Base-by-base conservation (phyloP, 2,888 invertebrate genomes). In the Congeria kusceri region DNA sequence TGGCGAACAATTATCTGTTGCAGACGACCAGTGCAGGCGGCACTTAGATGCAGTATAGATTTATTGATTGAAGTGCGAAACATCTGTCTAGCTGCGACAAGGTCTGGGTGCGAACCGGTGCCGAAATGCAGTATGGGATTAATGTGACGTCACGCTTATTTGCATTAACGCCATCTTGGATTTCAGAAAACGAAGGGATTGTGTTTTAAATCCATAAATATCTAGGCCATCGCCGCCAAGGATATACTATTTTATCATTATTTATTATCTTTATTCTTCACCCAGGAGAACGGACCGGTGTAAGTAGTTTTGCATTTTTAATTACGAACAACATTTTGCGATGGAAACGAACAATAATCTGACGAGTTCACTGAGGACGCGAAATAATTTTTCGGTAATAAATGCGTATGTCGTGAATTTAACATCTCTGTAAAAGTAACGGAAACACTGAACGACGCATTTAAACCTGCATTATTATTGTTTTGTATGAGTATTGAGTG, bases 251-350 rank as follows among this genome's bases (percentile, higher is more conserved):
- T 84, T 69, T 82, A 77, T 80, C 82, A 84, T 84, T 85, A 82
- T 87, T 84, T 84, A 86, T 89, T 84, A 78, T 87, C 87, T 85
- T 80, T 70, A 74, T 79, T 77, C 72, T 84, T 85, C 77, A 90
- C 91, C 92, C 92, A 91, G 65, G 76, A 79, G 92, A 90, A 91
- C 92, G 92, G 90, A 88, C 92, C 91, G 86, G 89, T 89, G 92
- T 92, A 89, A 92, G 92, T 92, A 84, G 46, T 61, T 13, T 28
- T 59, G 69, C 67, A 25, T 69, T n/a, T 39, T 28, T 56, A 65
- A 29, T 46, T 57, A 32, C 3, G 2, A 0, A 20, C 11, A 53
- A 49, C 23, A n/a, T 56, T 66, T 56, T 66, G 66, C 20, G 11
- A 49, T 56, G 49, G 66, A 56, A 65, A 29, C 27, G 25, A 49